phyloP scores from a whole-genome alignment of 1,140 invertebrate genomes.

The Drosophila kurseongensis region DNA sequence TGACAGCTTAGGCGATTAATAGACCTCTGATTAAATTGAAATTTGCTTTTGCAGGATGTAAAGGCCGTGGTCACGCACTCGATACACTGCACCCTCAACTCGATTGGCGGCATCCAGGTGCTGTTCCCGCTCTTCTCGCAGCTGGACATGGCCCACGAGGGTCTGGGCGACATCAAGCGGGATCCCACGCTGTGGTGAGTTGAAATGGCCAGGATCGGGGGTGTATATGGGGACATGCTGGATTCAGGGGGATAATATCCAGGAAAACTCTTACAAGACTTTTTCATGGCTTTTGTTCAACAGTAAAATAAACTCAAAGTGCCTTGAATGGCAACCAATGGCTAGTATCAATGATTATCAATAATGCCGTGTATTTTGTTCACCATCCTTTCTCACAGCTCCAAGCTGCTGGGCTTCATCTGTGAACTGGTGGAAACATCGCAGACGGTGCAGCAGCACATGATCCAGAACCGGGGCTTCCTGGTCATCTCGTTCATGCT shows the following conservation, averaged over 20 bases:
- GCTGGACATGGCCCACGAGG: slow-evolving; percentile 96
- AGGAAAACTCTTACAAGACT: too few relatives aligned
- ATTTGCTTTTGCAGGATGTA: slow-evolving; percentile 90
- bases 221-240: neutral
- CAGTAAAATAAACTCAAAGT: too few relatives aligned
- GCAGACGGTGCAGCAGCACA: slow-evolving; percentile 98
- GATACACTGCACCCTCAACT: slow-evolving; percentile 99
- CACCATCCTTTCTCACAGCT: slow-evolving; percentile 87
- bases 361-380: too few relatives aligned
- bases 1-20: slow-evolving; percentile 48
- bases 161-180: slow-evolving; percentile 90
- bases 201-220: neutral
- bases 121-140: slow-evolving; percentile 99
- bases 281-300: too few relatives aligned
- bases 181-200: slow-evolving; percentile 94
- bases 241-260: too few relatives aligned
- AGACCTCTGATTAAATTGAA: slow-evolving; percentile 41
- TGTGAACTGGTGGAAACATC: slow-evolving; percentile 98
- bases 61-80: slow-evolving; percentile 99
- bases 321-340: too few relatives aligned
- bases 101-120: slow-evolving; percentile 99
- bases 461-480: slow-evolving; percentile 98
- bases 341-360: too few relatives aligned
- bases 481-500: slow-evolving; percentile 99
- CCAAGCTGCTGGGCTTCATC: slow-evolving; percentile 98